Base-by-base conservation (phyloP, 2,797 vertebrate species). In the Galago senegalensis region DNA sequence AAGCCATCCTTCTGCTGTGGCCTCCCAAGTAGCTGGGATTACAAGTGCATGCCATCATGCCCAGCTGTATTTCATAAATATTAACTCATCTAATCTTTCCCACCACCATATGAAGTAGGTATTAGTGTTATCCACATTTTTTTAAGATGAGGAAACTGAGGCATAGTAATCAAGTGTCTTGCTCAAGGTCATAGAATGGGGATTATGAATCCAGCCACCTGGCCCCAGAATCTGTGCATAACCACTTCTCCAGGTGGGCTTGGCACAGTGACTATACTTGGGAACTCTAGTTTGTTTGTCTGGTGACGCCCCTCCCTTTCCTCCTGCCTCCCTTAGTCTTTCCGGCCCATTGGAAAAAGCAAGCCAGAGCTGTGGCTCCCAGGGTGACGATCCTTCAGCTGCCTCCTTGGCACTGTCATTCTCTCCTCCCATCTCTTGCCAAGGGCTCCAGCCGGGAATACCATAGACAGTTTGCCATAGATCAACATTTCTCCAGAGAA, bases 371-470 rank as follows among this genome's bases (percentile, higher is more conserved):
- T 80, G 88, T 53, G 87, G 93, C 91, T 97, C 97, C 97, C 97
- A 90, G 84, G 95, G 87, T 69, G 95, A 58, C 61, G 2, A 97
- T 97, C 87, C 93, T 97, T 97, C 96, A 97, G 96, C 93, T 77
- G 75, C 90, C 87, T 97, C 96, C 94, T 97, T 97, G 97, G 97
- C 97, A 95, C 96, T 81, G 93, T 94, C 94, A 91, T 9, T 53
- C 87, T 69, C 0, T 46, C 84, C 93, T 81, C 69, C 70, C 21
- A 0, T n/a, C 84, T 96, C 93, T 85, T 87, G 96, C 94, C 97
- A 97, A 93, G 61, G 94, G 73, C 89, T 94, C 89, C 95, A 92
- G 73, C 94, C 7, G 21, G 95, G 93, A 96, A 75, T 20, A 43
- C 83, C 83, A 43, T 88, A 94, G 96, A 75, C 61, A 0, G 73